phyloP scores from a whole-genome alignment of 2,888 invertebrate genomes.

The Ophioninae sp. region DNA sequence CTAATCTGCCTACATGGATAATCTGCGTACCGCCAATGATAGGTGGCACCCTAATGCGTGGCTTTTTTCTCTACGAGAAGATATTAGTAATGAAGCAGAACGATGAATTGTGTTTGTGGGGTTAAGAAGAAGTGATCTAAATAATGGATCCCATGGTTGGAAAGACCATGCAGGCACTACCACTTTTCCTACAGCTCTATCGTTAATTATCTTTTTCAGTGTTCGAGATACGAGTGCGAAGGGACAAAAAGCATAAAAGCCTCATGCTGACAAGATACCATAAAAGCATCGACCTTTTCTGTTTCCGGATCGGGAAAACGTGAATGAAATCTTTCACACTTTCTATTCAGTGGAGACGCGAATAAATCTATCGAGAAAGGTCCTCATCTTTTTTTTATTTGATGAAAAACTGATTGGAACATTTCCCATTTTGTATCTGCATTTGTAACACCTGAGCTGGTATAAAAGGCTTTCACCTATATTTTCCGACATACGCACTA shows the following conservation, averaged over 20 bases:
- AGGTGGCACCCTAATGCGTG: too few species aligned
- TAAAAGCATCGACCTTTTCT: conserved; percentile 64
- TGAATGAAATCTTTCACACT: too few species aligned
- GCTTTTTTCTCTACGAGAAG: too few species aligned
- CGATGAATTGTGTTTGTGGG: too few species aligned
- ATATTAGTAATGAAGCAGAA: too few species aligned
- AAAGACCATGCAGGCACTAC: conserved; percentile 15
- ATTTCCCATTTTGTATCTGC: conserved; percentile 64
- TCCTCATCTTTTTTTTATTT: too few species aligned
- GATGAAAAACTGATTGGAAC: conserved; percentile 24
- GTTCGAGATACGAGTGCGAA: conserved; percentile 54
- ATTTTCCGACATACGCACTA: conserved; percentile 65
- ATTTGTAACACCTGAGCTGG: conserved; percentile 53
- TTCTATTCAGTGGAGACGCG: too few species aligned
- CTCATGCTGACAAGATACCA: conserved; percentile 60
- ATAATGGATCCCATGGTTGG: conserved; percentile 37
- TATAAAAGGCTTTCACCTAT: conserved; percentile 44
- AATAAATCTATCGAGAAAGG: too few species aligned
- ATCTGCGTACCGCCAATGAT: too few species aligned
- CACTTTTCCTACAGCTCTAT: conserved; percentile 26
- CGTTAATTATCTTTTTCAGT: conserved; percentile 56
- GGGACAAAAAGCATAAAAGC: conserved; percentile 66
- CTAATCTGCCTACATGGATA: too few species aligned
- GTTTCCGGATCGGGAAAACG: conserved; percentile 49
- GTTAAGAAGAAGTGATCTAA: too few species aligned